Base-by-base conservation (phyloP, 2,113 vertebrate genomes). In the Numenius arquata region DNA sequence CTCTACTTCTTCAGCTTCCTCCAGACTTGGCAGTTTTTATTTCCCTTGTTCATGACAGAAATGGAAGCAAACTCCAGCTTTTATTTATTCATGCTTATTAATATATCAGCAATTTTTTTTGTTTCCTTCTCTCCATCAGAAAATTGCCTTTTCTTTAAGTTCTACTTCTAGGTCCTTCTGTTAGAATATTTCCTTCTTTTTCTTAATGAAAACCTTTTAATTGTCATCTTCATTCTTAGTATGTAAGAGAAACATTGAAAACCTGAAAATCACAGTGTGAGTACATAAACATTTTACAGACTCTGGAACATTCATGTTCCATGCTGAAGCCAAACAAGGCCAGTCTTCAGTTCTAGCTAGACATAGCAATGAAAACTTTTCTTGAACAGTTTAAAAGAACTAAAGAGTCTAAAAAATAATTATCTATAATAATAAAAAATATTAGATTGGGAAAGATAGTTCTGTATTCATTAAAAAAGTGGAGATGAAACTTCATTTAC, bases 11-110 rank as follows among this genome's bases (percentile, higher is more conserved):
- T 87, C 45, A 21, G 7, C 25, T 36, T 87, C 29, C 23, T 77
- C 13, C 25, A 48, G 34, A 12, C 21, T 77, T 75, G 41, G 27
- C 7, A 50, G 19, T 6, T 80, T 80, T 70, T 41, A 68, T 58
- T 91, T 80, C 15, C 17, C 45, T 66, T 66, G 29, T 73, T 88
- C 30, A 15, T 12, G 29, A 34, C 8, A 62, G 10, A 75, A 50
- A 47, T 3, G 47, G 9, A 61, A 38, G 1, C 4, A 32, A 47
- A n/a, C 3, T 79, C 9, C 0, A 6, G 2, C 9, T 36, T 79
- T 22, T 72, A 48, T 85, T 62, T 68, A 45, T 20, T 48, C 9
- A 74, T 29, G 0, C 1, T 5, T 67, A 30, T 27, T 34, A 68
- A 52, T 45, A 32, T 2, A 20, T n/a, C 23, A 38, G 5, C 2